Evolutionary conservation across 2,113 vertebrate species (phyloP).

Genomic region (Danionella cerebrum): DNA sequence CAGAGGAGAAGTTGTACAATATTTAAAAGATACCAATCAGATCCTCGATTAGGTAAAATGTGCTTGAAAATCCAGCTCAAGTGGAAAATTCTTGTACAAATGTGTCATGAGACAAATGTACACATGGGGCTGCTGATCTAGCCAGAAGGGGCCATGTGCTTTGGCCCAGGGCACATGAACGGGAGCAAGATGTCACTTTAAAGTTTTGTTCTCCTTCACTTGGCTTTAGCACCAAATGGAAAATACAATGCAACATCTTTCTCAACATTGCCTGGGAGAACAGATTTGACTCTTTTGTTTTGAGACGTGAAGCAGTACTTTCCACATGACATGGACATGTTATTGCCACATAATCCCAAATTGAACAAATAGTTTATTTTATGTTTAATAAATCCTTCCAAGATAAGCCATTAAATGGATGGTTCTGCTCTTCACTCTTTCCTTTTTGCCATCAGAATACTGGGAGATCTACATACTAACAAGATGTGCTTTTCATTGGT

Average conservation of each 20-base stretch:
- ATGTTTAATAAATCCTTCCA: background rate
- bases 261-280: conserved; percentile 55
- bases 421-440: conserved; percentile 29
- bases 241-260: conserved; percentile 72
- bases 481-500: conserved; percentile 48
- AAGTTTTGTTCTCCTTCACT: conserved; percentile 79
- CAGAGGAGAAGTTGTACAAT: conserved; percentile 13
- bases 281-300: conserved; percentile 46
- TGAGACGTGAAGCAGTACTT: conserved; percentile 61
- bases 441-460: conserved; percentile 29
- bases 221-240: conserved; percentile 67
- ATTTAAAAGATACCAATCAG: conserved; percentile 17
- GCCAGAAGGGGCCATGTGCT: conserved; percentile 50
- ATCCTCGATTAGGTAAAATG: background rate
- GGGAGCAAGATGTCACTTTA: conserved; percentile 70
- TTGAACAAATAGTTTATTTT: conserved; percentile 51
- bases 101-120: conserved; percentile 31
- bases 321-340: conserved; percentile 60
- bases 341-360: conserved; percentile 59
- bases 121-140: conserved; percentile 34
- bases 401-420: conserved; percentile 37
- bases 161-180: conserved; percentile 67
- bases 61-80: conserved; percentile 48
- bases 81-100: conserved; percentile 68
- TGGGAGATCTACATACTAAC: conserved; percentile 52